phyloP scores from a whole-genome alignment of 2,797 vertebrate genomes.

The Scarus forsteni region DNA sequence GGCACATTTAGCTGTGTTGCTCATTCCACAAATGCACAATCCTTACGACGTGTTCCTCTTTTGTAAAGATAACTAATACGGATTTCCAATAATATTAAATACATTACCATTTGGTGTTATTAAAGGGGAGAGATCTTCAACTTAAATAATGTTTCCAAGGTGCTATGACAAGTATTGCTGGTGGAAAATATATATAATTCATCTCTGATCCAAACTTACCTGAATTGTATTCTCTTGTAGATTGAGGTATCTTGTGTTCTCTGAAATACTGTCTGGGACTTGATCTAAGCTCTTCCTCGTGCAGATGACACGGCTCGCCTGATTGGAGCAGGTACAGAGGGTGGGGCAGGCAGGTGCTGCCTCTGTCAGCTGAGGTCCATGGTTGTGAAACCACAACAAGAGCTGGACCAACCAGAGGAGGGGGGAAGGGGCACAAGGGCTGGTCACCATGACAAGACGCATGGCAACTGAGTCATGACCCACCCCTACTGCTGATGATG shows the following conservation, averaged over 20 bases:
- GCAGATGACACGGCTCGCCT: conserved; percentile 96
- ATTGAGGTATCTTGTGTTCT: conserved; percentile 98
- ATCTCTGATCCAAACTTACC: conserved; percentile 68
- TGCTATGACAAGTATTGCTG: too few species aligned
- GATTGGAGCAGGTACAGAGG: conserved; percentile 95
- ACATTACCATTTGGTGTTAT: too few species aligned
- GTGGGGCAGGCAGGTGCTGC: conserved; percentile 88
- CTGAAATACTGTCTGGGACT: conserved; percentile 93
- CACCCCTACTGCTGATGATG: conserved; percentile 81
- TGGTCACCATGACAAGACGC: conserved; percentile 89
- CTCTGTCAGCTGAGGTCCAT: conserved; percentile 87
- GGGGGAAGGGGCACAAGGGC: conserved; percentile 86
- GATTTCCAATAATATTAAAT: too few species aligned
- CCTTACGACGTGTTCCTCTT: too few species aligned
- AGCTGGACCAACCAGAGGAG: conserved; percentile 89
- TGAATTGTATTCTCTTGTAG: conserved; percentile 97
- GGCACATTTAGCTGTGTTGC: too few species aligned
- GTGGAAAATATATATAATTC: background rate
- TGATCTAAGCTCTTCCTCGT: conserved; percentile 92
- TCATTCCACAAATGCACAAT: too few species aligned
- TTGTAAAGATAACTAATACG: too few species aligned
- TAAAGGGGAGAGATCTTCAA: too few species aligned
- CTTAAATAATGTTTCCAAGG: too few species aligned
- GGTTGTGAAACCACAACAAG: conserved; percentile 90
- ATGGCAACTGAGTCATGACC: conserved; percentile 92